Evolutionary conservation across 2,113 vertebrate species (phyloP).

Genomic region (Eublepharis macularius): DNA sequence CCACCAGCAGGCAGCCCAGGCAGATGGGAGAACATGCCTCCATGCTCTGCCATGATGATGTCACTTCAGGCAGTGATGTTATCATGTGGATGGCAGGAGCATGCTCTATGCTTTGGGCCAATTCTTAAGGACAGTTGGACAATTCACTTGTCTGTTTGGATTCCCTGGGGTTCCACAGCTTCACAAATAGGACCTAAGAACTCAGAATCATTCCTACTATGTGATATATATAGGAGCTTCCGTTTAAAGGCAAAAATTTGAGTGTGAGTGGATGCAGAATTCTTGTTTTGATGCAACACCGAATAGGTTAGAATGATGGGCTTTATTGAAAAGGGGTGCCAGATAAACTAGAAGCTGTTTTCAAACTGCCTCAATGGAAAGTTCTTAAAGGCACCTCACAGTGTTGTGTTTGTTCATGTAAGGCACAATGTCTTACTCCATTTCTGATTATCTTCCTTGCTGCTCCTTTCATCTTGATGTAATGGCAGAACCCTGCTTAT

Average conservation of each 20-base stretch:
- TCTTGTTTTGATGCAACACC: background rate
- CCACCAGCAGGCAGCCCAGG: no score
- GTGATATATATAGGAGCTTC: background rate
- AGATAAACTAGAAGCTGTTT: background rate
- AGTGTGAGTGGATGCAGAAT: background rate
- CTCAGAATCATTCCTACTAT: background rate
- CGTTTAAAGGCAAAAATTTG: background rate
- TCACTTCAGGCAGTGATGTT: no score
- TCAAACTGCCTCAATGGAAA: background rate
- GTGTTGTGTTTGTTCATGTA: background rate
- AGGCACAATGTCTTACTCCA: background rate
- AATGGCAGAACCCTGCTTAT: background rate
- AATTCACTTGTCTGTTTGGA: background rate
- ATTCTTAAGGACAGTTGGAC: no score
- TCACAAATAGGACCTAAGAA: background rate
- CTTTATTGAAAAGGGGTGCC: background rate
- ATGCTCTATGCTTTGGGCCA: no score
- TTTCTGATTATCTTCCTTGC: background rate
- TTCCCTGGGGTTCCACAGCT: no score
- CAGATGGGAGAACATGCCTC: no score
- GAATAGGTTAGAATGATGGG: background rate
- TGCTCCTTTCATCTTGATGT: background rate
- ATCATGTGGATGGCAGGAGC: no score
- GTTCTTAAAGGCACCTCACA: background rate
- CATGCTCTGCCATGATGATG: no score